Percentiles rank a stretch among this genome's conserved stretches.
Evolutionary conservation across 2,797 vertebrate species (phyloP).

Genomic region (Artibeus lituratus): DNA sequence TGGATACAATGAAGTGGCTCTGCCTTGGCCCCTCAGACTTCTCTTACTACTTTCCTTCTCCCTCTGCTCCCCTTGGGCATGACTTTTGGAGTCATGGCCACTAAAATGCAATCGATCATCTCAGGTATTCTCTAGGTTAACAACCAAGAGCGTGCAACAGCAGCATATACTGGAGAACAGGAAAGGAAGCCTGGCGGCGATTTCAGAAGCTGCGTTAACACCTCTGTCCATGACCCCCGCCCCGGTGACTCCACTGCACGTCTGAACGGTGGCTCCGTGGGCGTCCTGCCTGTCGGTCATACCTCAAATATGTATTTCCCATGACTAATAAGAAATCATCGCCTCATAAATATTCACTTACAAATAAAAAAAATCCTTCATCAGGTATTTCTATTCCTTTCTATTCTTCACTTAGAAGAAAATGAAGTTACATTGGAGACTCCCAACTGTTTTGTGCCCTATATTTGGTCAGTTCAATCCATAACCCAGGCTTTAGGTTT

Average conservation of each 20-base stretch:
- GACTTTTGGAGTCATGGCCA: not conserved
- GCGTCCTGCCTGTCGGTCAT: not conserved
- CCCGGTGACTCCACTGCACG: not conserved
- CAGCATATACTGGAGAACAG: not conserved
- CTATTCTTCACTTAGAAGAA: not conserved
- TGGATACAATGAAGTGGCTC: not conserved
- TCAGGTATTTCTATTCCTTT: not conserved
- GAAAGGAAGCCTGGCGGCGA: not conserved
- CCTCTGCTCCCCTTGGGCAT: not conserved
- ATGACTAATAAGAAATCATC: not conserved
- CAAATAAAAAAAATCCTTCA: slow-evolving; percentile 2
- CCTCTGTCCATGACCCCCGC: not conserved
- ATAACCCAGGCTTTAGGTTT: not conserved
- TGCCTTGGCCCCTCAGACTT: not conserved
- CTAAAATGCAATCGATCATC: not conserved
- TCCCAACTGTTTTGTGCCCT: not conserved
- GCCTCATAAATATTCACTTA: not conserved
- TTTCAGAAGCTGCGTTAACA: not conserved
- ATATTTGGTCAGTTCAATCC: not conserved
- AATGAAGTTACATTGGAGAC: slow-evolving; percentile 23
- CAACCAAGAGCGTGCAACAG: not conserved
- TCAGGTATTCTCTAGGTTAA: not conserved
- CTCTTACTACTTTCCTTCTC: not conserved
- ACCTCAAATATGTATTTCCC: not conserved
- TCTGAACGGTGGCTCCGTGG: not conserved